Evolutionary conservation across 2,113 vertebrate species (phyloP).

Genomic region (Diadophis punctatus): DNA sequence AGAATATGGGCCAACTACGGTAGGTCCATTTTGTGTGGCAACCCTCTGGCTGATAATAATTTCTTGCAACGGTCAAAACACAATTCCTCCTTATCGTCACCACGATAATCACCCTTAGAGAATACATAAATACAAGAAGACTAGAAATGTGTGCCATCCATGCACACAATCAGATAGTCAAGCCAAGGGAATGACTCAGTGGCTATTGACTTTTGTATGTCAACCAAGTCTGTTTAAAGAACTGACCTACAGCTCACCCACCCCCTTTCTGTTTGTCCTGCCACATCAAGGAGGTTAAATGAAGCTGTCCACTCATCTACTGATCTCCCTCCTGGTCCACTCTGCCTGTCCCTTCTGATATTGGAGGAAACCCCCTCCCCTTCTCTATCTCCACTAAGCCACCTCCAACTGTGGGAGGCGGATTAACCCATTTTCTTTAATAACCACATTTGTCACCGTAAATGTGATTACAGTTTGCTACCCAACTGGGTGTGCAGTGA

Average conservation of each 20-base stretch:
- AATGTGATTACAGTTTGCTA: constrained; percentile 49
- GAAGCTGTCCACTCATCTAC: background rate
- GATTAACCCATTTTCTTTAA: constrained; percentile 69
- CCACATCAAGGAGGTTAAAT: background rate
- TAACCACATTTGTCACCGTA: constrained; percentile 63
- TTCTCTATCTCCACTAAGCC: constrained; percentile 35
- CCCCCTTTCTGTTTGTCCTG: background rate
- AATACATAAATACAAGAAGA: background rate
- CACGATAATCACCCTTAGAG: background rate
- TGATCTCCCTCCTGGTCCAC: background rate
- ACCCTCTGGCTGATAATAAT: background rate
- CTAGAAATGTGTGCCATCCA: background rate
- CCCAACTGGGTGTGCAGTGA: constrained; percentile 11
- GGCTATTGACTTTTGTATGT: background rate
- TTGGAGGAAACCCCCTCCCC: background rate
- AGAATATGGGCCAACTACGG: background rate
- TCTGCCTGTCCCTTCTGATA: background rate
- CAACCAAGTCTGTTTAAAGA: background rate
- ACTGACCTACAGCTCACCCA: background rate
- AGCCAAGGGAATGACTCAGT: background rate
- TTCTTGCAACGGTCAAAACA: background rate
- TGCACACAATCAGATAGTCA: background rate
- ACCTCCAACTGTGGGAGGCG: constrained; percentile 46
- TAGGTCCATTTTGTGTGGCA: background rate
- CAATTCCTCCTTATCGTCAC: too few relatives aligned